A percentile compares a stretch with the other conserved stretches of the same genome.
phyloP scores from a whole-genome alignment of 2,888 invertebrate species.

The Halictus quadricinctus region DNA sequence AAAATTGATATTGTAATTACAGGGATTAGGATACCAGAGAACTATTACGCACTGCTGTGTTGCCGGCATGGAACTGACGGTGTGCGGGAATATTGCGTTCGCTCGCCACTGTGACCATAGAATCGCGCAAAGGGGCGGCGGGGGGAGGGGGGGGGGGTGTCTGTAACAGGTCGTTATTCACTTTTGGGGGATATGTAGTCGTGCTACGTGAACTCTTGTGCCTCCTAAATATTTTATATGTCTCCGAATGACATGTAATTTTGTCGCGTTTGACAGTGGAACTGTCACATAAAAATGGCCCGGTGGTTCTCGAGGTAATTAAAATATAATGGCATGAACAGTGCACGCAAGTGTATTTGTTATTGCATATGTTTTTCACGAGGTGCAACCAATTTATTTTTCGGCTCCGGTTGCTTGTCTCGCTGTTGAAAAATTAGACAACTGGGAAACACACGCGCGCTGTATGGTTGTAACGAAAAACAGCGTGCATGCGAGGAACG shows the following conservation, averaged over 20 bases:
- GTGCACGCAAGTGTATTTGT: too few relatives aligned
- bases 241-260: too few relatives aligned
- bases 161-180: neutral
- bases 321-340: too few relatives aligned
- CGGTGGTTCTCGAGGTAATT: too few relatives aligned
- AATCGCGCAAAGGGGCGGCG: too few relatives aligned
- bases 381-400: too few relatives aligned
- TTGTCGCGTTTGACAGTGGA: too few relatives aligned
- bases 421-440: neutral
- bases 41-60: neutral
- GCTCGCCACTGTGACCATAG: neutral
- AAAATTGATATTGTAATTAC: slow-evolving; percentile 3
- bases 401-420: neutral
- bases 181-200: neutral
- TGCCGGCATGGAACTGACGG: neutral
- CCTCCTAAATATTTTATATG: neutral
- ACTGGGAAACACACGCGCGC: neutral
- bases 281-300: too few relatives aligned
- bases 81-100: neutral
- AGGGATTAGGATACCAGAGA: neutral
- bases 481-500: neutral
- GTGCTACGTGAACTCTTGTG: neutral
- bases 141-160: neutral
- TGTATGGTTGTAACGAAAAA: neutral
- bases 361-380: too few relatives aligned